These are phyloP conservation scores for Drosophila vallismaia DNA, from an alignment of 2,888 invertebrate genomes.

Conservation along the genomic window DNA sequence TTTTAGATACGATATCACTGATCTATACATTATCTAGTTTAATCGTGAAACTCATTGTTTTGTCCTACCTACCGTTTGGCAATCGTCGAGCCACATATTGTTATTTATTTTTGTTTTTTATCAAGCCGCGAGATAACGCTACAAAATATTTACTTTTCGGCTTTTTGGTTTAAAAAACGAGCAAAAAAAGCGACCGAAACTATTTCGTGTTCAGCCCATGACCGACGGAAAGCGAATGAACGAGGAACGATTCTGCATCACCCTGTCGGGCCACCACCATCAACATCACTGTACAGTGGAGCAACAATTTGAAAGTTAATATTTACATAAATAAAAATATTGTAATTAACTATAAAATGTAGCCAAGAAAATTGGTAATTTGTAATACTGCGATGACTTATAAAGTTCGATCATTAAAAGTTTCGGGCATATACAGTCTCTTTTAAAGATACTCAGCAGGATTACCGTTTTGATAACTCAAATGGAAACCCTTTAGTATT, in stretches of 20 bases:
- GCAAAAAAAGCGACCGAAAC: slow-evolving; percentile 44
- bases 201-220: slow-evolving; percentile 69
- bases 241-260: slow-evolving; percentile 31
- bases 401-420: too few species aligned
- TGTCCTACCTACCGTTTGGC: slow-evolving; percentile 68
- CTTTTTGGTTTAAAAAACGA: background rate
- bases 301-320: background rate
- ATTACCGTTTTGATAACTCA: too few species aligned
- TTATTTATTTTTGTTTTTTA: slow-evolving; percentile 13
- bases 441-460: too few species aligned
- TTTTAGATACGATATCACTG: background rate
- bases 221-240: slow-evolving; percentile 52
- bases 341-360: too few species aligned
- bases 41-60: background rate
- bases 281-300: background rate
- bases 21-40: background rate
- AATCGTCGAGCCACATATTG: slow-evolving; percentile 70
- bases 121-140: background rate
- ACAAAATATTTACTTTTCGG: slow-evolving; percentile 5
- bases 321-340: background rate
- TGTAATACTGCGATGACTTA: too few species aligned
- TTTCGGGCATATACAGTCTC: too few species aligned
- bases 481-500: too few species aligned
- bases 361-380: too few species aligned
- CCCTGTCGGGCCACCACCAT: background rate